phyloP scores from a whole-genome alignment of 2,888 invertebrate genomes.

The Tachina grossa region DNA sequence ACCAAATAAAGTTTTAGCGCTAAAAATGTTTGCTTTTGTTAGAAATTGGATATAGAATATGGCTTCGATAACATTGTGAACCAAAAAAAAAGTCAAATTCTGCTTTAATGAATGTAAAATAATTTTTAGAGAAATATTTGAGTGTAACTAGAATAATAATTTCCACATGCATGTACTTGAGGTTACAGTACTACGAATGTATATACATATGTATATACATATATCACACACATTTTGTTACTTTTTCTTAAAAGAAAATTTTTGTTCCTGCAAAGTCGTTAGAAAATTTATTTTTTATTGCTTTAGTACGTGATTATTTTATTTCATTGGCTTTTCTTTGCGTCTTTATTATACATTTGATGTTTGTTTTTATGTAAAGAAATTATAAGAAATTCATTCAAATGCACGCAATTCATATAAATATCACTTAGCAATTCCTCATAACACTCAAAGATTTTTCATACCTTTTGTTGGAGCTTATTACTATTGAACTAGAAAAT shows the following conservation, averaged over 20 bases:
- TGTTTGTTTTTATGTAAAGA: constrained; percentile 23
- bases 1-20: too few species aligned
- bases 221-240: constrained; percentile 39
- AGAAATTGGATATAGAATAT: too few species aligned
- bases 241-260: constrained; percentile 8
- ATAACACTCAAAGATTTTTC: not conserved
- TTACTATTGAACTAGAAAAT: constrained; percentile 58
- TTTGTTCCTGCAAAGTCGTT: constrained; percentile 45
- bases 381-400: constrained; percentile 16
- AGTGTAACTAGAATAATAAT: too few species aligned
- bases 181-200: too few species aligned
- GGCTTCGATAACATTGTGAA: too few species aligned
- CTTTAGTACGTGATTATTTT: constrained; percentile 64
- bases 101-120: too few species aligned
- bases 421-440: not conserved
- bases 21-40: too few species aligned
- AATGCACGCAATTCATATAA: not conserved
- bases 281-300: constrained; percentile 60
- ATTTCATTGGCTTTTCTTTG: constrained; percentile 9
- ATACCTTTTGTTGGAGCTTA: constrained; percentile 28
- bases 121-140: too few species aligned
- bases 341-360: not conserved
- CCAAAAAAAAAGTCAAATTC: too few species aligned
- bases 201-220: not conserved
- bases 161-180: too few species aligned